phyloP scores from a whole-genome alignment of 2,113 vertebrate species.

The Naja naja region DNA sequence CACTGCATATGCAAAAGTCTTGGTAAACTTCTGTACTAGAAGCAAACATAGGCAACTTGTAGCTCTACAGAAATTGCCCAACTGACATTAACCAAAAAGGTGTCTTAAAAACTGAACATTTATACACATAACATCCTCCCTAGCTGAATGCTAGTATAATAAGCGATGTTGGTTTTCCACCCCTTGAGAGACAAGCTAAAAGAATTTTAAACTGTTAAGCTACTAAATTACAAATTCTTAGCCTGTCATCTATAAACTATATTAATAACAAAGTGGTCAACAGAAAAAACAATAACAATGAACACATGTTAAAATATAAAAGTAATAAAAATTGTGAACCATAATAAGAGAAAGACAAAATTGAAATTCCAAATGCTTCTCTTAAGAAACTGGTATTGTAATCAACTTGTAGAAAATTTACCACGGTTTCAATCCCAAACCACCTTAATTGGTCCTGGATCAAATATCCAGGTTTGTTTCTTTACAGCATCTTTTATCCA shows the following conservation, averaged over 20 bases:
- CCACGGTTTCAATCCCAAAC: neutral
- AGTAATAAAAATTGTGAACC: neutral
- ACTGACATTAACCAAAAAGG: neutral
- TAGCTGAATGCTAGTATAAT: neutral
- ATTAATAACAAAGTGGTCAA: neutral
- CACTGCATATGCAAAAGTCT: neutral
- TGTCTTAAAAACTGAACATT: neutral
- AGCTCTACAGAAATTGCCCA: neutral
- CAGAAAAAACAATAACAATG: neutral
- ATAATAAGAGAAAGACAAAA: neutral
- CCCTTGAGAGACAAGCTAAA: neutral
- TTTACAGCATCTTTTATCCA: neutral
- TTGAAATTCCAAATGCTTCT: neutral
- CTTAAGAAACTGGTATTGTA: neutral
- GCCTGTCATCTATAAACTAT: neutral
- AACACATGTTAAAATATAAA: neutral
- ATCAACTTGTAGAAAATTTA: neutral
- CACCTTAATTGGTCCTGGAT: neutral
- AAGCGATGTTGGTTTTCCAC: neutral
- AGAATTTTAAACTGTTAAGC: neutral
- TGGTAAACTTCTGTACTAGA: neutral
- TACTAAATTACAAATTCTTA: neutral
- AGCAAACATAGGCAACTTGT: neutral
- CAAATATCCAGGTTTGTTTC: neutral
- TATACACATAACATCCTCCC: neutral